A percentile compares a stretch with the other conserved stretches of the same genome.
phyloP scores from a whole-genome alignment of 2,797 vertebrate genomes.

The Salmo trutta region DNA sequence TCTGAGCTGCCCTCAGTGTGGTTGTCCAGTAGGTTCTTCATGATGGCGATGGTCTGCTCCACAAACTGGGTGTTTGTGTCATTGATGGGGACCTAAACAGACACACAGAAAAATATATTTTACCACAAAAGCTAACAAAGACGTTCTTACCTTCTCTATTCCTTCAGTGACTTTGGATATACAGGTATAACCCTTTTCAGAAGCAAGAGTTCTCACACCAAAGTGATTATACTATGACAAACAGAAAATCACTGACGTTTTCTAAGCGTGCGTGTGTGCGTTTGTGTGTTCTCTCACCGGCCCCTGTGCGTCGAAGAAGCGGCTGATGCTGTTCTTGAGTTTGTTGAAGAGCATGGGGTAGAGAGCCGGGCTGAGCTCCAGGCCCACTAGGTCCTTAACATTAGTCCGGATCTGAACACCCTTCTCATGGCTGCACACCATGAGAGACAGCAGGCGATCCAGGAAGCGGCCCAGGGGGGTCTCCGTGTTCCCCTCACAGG shows the following conservation, averaged over 20 bases:
- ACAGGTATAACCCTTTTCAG: neutral
- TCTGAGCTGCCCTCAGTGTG: constrained; percentile 97
- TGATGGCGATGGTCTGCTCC: constrained; percentile 98
- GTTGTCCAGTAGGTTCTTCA: constrained; percentile 98
- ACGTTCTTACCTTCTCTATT: neutral
- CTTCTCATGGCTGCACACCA: constrained; percentile 84
- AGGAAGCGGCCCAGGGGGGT: constrained; percentile 82
- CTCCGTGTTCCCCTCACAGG: constrained; percentile 72
- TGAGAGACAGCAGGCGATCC: constrained; percentile 77
- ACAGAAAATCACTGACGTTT: neutral
- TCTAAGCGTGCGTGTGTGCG: neutral
- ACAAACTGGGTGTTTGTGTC: constrained; percentile 98
- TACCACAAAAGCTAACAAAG: neutral
- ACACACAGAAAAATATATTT: neutral
- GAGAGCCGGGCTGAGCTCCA: constrained; percentile 93
- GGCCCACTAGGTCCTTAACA: constrained; percentile 78
- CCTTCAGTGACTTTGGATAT: no score
- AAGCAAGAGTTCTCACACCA: neutral
- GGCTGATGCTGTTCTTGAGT: constrained; percentile 93
- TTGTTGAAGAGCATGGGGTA: constrained; percentile 99
- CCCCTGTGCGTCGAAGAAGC: constrained; percentile 97
- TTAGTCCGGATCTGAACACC: constrained; percentile 86
- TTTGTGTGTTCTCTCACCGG: constrained; percentile 80
- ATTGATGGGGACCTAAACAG: constrained; percentile 86
- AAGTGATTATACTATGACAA: neutral